Percentiles rank a stretch among this genome's conserved stretches.
These are phyloP conservation scores for Lagopus leucura DNA, from an alignment of 2,113 vertebrate genomes.

Conservation along the genomic window DNA sequence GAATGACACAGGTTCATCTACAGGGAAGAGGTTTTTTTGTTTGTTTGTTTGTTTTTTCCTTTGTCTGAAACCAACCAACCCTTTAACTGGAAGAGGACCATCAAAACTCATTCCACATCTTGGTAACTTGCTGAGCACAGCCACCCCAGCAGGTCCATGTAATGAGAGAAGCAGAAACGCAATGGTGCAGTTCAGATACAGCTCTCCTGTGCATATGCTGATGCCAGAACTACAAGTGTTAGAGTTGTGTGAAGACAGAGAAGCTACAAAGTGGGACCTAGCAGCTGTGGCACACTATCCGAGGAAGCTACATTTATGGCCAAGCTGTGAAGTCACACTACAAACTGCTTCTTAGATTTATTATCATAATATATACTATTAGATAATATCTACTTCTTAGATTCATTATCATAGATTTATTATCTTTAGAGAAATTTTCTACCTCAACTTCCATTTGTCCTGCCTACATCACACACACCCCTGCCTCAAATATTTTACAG, in stretches of 20 bases:
- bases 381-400: too few relatives aligned
- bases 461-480: neutral
- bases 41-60: neutral
- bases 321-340: neutral
- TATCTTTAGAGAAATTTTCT: neutral
- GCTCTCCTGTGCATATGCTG: neutral
- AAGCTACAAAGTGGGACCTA: neutral
- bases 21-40: neutral
- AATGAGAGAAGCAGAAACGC: rapidly evolving
- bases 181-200: rapidly evolving
- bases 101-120: neutral
- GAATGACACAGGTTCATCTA: neutral
- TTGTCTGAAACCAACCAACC: neutral
- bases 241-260: neutral
- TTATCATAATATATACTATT: neutral
- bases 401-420: neutral
- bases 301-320: neutral
- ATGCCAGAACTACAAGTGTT: neutral
- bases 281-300: neutral
- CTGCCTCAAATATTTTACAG: neutral
- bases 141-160: neutral
- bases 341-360: neutral
- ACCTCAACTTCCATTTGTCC: neutral
- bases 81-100: neutral
- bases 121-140: neutral